Conservation (phyloP, 2,888 invertebrate genomes). For the Oithona nana region DNA sequence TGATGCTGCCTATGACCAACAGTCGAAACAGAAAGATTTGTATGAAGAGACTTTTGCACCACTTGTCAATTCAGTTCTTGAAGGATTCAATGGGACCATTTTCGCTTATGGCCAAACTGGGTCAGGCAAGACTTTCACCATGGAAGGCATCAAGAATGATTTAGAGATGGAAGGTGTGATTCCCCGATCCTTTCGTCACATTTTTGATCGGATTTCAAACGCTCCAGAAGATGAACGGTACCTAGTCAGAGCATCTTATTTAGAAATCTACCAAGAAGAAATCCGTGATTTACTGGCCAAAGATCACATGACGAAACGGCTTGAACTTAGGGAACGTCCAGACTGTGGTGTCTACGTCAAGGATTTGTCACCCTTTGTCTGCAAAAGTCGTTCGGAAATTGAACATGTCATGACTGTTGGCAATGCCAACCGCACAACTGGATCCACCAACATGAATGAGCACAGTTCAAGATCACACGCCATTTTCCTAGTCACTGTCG, state of each 20-base stretch:
- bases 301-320: slow-evolving; percentile 42
- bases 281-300: slow-evolving; percentile 49
- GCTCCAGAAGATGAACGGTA: slow-evolving; percentile 82
- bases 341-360: slow-evolving; percentile 84
- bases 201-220: slow-evolving; percentile 73
- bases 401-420: slow-evolving; percentile 67
- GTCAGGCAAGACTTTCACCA: slow-evolving; percentile 59
- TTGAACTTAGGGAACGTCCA: slow-evolving; percentile 53
- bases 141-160: slow-evolving; percentile 44
- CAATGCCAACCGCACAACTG: slow-evolving; percentile 81
- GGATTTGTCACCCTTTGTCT: slow-evolving; percentile 79
- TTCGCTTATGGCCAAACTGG: slow-evolving; percentile 99
- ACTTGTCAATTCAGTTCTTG: slow-evolving; percentile 78
- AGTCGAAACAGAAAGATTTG: slow-evolving; percentile 68
- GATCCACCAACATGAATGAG: slow-evolving; percentile 91
- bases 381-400: slow-evolving; percentile 84
- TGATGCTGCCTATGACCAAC: slow-evolving; percentile 86
- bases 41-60: slow-evolving; percentile 93
- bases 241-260: slow-evolving; percentile 82
- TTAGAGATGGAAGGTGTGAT: slow-evolving; percentile 66
- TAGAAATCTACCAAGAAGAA: slow-evolving; percentile 91
- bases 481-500: slow-evolving; percentile 91
- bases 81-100: slow-evolving; percentile 96
- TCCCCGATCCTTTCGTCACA: slow-evolving; percentile 89
- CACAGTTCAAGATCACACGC: slow-evolving; percentile 95